These are phyloP conservation scores for Ageneiosus marmoratus DNA, from an alignment of 2,113 vertebrate genomes.

Conservation along the genomic window DNA sequence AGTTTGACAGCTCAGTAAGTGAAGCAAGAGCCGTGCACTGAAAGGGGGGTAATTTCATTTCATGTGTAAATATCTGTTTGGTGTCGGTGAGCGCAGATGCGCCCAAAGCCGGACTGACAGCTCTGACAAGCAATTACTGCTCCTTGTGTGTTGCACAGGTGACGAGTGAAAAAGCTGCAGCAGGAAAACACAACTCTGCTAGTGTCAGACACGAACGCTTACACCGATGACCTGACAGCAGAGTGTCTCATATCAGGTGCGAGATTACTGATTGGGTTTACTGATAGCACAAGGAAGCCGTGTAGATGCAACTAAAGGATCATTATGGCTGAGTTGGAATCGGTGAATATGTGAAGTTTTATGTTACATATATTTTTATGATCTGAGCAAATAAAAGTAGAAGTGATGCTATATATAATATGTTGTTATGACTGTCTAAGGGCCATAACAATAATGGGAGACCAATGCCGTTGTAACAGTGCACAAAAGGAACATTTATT, in stretches of 20 bases:
- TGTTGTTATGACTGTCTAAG: too few species aligned
- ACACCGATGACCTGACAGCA: constrained; percentile 11
- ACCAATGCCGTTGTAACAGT: too few species aligned
- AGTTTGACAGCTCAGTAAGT: constrained; percentile 53
- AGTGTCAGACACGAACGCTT: neutral
- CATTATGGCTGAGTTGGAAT: neutral
- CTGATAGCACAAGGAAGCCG: neutral
- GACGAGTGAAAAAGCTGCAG: constrained; percentile 30
- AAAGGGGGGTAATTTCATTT: constrained; percentile 57
- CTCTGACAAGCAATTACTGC: constrained; percentile 63
- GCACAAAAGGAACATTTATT: too few species aligned
- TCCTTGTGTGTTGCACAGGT: constrained; percentile 51
- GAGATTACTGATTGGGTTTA: constrained; percentile 9
- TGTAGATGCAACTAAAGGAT: neutral
- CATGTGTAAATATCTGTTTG: constrained; percentile 61
- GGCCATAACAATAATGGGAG: too few species aligned
- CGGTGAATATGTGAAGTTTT: neutral
- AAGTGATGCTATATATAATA: too few species aligned
- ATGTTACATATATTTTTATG: neutral
- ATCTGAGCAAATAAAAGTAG: too few species aligned
- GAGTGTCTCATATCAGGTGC: neutral
- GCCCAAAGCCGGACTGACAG: constrained; percentile 54
- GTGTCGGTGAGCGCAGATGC: constrained; percentile 49
- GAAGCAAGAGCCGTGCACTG: constrained; percentile 35
- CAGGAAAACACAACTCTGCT: constrained; percentile 10